Evolutionary conservation across 2,113 vertebrate species (phyloP).

Genomic region (Ophthalmolycus amberensis): DNA sequence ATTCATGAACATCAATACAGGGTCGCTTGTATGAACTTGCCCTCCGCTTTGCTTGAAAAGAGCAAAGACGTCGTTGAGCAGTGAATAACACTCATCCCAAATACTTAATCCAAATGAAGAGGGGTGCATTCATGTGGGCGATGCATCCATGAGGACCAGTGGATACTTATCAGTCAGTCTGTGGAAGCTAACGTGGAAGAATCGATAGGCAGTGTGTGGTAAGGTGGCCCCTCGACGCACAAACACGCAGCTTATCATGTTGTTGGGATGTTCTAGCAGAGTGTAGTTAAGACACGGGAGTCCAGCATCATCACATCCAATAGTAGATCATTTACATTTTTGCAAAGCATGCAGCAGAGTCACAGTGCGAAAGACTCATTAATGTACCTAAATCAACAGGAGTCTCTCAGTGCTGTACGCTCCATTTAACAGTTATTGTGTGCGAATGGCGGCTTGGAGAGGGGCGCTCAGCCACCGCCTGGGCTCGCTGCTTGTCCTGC

Average conservation of each 20-base stretch:
- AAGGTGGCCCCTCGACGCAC: background rate
- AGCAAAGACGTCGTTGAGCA: background rate
- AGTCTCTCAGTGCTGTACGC: background rate
- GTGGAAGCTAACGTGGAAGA: background rate
- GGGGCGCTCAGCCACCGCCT: conserved; percentile 44
- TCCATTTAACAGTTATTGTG: conserved; percentile 41
- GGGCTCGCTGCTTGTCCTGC: conserved; percentile 64
- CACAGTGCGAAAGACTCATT: conserved; percentile 3
- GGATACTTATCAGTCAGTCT: background rate
- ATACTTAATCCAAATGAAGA: background rate
- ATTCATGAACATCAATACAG: background rate
- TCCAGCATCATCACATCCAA: conserved; percentile 7
- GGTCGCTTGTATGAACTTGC: background rate
- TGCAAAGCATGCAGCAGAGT: background rate
- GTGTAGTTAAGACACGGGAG: background rate
- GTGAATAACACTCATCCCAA: background rate
- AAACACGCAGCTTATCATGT: conserved; percentile 21
- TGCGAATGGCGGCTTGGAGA: conserved; percentile 52
- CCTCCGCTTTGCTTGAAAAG: background rate
- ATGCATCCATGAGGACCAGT: background rate
- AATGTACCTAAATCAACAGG: background rate
- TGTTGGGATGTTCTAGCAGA: conserved; percentile 34
- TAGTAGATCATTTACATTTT: conserved; percentile 48
- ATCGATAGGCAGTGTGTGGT: background rate
- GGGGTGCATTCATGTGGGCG: background rate